Percentiles rank a stretch among this genome's conserved stretches.
These are phyloP conservation scores for Drosophila robusta DNA, from an alignment of 2,888 invertebrate species.

Conservation along the genomic window DNA sequence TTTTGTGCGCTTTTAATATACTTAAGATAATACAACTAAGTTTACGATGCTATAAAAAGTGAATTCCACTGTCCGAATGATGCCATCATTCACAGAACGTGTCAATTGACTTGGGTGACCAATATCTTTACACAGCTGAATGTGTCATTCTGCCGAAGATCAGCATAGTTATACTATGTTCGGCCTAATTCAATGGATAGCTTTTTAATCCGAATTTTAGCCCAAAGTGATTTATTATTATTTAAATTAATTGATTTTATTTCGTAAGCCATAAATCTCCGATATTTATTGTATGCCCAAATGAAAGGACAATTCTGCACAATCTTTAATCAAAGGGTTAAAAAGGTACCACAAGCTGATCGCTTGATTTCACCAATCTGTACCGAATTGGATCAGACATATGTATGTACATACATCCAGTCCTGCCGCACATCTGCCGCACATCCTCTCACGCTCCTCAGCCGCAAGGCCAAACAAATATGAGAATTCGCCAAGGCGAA, in stretches of 20 bases:
- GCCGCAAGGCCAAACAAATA: constrained; percentile 51
- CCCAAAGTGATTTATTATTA: not conserved
- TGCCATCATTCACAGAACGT: constrained; percentile 3
- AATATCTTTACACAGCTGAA: not conserved
- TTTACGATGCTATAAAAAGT: constrained; percentile 26
- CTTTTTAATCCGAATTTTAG: not conserved
- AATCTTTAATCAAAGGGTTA: constrained; percentile 17
- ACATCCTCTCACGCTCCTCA: constrained; percentile 20
- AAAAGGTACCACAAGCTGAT: constrained; percentile 27
- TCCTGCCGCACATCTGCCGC: constrained; percentile 12
- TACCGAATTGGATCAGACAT: constrained; percentile 42
- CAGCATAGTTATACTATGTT: not conserved
- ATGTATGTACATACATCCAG: constrained; percentile 7
- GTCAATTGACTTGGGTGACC: not conserved
- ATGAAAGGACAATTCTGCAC: constrained; percentile 1
- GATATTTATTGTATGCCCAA: not conserved
- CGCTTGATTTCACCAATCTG: constrained; percentile 46
- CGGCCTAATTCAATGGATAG: not conserved
- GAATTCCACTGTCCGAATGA: constrained; percentile 6
- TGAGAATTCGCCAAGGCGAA: constrained; percentile 25
- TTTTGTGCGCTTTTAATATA: constrained; percentile 6
- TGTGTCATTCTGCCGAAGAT: not conserved
- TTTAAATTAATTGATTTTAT: not conserved
- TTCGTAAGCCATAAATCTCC: not conserved
- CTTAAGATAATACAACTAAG: not conserved